These are phyloP conservation scores for Hydrozoanthus gracilis DNA, from an alignment of 92 coral and sea anemone species.

Conservation along the genomic window DNA sequence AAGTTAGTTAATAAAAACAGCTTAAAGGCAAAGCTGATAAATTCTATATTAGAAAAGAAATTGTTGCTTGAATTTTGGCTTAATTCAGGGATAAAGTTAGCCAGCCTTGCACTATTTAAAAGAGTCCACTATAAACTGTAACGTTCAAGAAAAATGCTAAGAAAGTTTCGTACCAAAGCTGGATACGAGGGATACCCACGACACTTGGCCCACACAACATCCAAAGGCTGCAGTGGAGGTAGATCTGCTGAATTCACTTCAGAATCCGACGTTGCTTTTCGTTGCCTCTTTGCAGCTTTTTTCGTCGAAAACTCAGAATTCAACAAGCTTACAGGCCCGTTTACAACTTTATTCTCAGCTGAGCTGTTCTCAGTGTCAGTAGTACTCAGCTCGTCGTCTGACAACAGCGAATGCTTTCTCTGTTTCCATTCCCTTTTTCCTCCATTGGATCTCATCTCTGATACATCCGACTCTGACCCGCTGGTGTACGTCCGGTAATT, in stretches of 20 bases:
- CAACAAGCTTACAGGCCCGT: conserved; percentile 75
- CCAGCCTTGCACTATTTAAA: too few species aligned
- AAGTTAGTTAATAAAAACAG: neutral
- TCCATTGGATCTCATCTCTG: conserved; percentile 79
- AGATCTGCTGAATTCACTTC: conserved; percentile 75
- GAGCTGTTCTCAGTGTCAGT: conserved; percentile 96
- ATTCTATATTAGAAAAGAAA: neutral
- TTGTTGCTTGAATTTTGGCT: neutral
- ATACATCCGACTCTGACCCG: conserved; percentile 89
- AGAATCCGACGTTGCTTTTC: conserved; percentile 83
- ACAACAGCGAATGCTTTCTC: conserved; percentile 76
- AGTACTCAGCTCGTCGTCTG: conserved; percentile 95
- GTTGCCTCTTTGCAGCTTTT: conserved; percentile 71
- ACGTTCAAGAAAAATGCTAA: neutral
- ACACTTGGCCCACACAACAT: conserved; percentile 99
- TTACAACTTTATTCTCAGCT: conserved; percentile 76
- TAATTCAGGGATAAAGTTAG: neutral
- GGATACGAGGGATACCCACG: conserved; percentile 99
- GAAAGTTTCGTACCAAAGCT: conserved; percentile 77
- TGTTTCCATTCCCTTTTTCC: conserved; percentile 85
- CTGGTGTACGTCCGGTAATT: conserved; percentile 94
- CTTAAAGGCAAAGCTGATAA: neutral
- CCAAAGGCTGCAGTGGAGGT: conserved; percentile 87
- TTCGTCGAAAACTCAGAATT: conserved; percentile 59
- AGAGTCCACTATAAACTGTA: neutral